phyloP scores from a whole-genome alignment of 2,797 vertebrate genomes.

The Sebastiscus tertius region DNA sequence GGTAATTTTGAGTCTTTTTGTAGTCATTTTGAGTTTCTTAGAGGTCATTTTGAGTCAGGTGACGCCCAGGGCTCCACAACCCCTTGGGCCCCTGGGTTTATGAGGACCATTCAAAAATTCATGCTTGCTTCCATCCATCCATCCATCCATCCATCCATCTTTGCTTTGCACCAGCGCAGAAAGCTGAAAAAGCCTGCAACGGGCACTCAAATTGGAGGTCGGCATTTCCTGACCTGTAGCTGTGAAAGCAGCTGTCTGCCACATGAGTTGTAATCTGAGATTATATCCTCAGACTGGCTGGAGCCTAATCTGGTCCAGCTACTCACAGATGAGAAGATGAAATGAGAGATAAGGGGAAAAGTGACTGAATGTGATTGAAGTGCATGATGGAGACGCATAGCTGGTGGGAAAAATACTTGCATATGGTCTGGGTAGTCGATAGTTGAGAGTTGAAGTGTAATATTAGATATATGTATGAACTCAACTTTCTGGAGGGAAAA shows the following conservation, averaged over 20 bases:
- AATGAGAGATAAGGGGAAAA: conserved; percentile 29
- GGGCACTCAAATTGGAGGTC: conserved; percentile 22
- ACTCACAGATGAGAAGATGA: conserved; percentile 54
- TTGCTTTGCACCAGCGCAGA: background rate
- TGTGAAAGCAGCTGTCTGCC: conserved; percentile 55
- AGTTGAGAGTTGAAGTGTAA: conserved; percentile 1
- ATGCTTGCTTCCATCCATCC: background rate
- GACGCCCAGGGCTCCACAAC: background rate
- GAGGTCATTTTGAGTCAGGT: background rate
- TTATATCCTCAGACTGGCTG: conserved; percentile 62
- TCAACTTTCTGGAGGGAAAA: conserved; percentile 11
- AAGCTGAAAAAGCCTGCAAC: conserved; percentile 28
- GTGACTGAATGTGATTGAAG: conserved; percentile 37
- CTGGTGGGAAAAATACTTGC: background rate
- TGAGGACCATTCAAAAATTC: background rate
- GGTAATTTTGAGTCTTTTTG: too few species aligned
- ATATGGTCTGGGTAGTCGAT: background rate
- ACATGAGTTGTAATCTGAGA: conserved; percentile 71
- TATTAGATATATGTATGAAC: background rate
- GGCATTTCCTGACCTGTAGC: conserved; percentile 15
- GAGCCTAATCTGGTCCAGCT: conserved; percentile 65
- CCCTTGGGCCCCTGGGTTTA: background rate
- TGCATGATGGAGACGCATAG: conserved; percentile 3
- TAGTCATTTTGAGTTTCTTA: too few species aligned
- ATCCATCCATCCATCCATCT: background rate